Evolutionary conservation across 23 tunicate species (phyloP), one percentile per base, ranked within the genome.

Genomic region (Oikopleura vanhoeffeni): DNA sequence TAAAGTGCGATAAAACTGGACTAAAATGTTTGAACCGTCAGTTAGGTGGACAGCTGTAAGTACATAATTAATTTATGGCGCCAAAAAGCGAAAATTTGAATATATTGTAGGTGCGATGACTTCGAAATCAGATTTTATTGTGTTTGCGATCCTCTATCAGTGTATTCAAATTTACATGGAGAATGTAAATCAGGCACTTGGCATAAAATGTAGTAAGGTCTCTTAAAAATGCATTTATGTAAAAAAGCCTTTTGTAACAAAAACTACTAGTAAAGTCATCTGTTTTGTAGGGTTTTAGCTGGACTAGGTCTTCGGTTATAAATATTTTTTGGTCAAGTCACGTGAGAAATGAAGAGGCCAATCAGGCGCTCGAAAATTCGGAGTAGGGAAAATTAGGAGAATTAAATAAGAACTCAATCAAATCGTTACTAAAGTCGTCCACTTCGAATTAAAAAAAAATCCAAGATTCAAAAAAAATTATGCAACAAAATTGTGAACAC

Each of bases 31-130:
- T 71, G 34, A 71, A 71, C 38, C 27, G 79, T 18, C 27, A 71
- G 27, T 2, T 71, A 24, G 79, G 34, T 4, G 79, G 79, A 71
- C 27, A 71, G 2, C 79, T 71, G 35, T 49, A 24, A 49, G 64
- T 49, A 49, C n/a, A n/a, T n/a, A n/a, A n/a, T n/a, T n/a, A n/a
- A n/a, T n/a, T n/a, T n/a, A n/a, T n/a, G n/a, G n/a, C n/a, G n/a
- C n/a, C n/a, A n/a, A n/a, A n/a, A n/a, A n/a, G n/a, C n/a, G n/a
- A n/a, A n/a, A n/a, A n/a, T n/a, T n/a, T n/a, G n/a, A n/a, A n/a
- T n/a, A n/a, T n/a, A n/a, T 49, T 49, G 13, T 49, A 49, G 64
- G 13, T 71, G 79, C 38, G 79, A 71, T 71, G 79, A 71, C 79
- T 30, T 13, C 35, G 79, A 71, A 30, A 71, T 71, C 2, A 33